phyloP scores from a whole-genome alignment of 2,113 vertebrate species.

The Nothoprocta pentlandii region DNA sequence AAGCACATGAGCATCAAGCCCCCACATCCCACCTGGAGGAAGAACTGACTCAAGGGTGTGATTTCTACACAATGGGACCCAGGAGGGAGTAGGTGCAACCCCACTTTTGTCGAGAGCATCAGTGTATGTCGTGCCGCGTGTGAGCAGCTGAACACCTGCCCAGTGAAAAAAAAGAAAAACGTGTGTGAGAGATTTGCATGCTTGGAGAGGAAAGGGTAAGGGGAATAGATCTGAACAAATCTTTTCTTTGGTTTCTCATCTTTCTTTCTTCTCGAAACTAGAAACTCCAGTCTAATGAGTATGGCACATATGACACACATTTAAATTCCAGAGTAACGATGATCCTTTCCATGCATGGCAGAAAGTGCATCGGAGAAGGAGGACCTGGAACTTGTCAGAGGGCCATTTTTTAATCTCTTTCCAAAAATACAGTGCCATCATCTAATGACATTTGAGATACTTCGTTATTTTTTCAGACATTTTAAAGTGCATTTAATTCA shows the following conservation, averaged over 20 bases:
- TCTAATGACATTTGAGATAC: neutral
- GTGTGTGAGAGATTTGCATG: neutral
- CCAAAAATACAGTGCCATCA: neutral
- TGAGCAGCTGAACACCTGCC: neutral
- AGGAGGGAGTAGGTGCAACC: neutral
- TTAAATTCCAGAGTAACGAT: neutral
- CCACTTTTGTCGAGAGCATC: neutral
- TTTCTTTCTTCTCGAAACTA: neutral
- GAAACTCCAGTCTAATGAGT: neutral
- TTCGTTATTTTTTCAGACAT: accelerated
- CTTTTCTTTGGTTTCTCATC: neutral
- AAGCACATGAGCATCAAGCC: neutral
- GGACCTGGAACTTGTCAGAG: neutral
- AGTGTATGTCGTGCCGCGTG: neutral
- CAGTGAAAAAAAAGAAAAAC: neutral
- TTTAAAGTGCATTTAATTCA: neutral
- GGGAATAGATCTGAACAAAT: neutral
- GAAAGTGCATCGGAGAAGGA: neutral
- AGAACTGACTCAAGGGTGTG: neutral
- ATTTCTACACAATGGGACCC: neutral
- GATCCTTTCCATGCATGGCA: neutral
- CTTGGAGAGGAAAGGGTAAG: neutral
- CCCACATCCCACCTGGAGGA: neutral
- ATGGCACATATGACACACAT: neutral
- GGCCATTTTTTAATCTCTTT: neutral